These are phyloP conservation scores for Sepioteuthis lessoniana DNA, from an alignment of 2,888 invertebrate genomes.

Conservation along the genomic window DNA sequence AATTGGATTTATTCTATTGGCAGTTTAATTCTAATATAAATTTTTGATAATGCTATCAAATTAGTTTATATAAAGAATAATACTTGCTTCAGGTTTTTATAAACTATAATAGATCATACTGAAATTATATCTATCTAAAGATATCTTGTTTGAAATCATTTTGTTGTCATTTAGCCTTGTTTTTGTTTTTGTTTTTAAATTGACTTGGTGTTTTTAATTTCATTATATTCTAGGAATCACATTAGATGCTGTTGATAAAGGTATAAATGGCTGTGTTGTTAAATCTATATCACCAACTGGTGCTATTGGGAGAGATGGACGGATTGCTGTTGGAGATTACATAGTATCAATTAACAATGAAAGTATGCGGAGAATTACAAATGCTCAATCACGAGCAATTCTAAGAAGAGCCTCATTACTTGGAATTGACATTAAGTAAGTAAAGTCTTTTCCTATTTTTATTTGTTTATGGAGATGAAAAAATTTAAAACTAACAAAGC, in stretches of 20 bases:
- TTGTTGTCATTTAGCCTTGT: too few relatives aligned
- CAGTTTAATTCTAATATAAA: too few relatives aligned
- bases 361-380: slow-evolving; percentile 78
- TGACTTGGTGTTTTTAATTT: background rate
- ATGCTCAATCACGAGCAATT: slow-evolving; percentile 79
- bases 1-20: too few relatives aligned
- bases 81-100: too few relatives aligned
- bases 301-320: slow-evolving; percentile 79
- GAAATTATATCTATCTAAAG: too few relatives aligned
- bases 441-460: background rate
- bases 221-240: slow-evolving; percentile 77
- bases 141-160: too few relatives aligned
- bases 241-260: slow-evolving; percentile 79
- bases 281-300: slow-evolving; percentile 77
- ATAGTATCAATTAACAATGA: slow-evolving; percentile 79
- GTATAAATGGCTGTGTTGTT: slow-evolving; percentile 79
- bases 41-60: too few relatives aligned
- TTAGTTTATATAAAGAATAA: too few relatives aligned
- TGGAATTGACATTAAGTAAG: slow-evolving; percentile 79
- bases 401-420: slow-evolving; percentile 79
- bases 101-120: too few relatives aligned
- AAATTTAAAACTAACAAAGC: too few relatives aligned
- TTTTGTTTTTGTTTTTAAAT: too few relatives aligned
- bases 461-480: too few relatives aligned
- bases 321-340: slow-evolving; percentile 79